phyloP scores from a whole-genome alignment of 2,797 vertebrate genomes.

The Hippopotamyrus pictus region DNA sequence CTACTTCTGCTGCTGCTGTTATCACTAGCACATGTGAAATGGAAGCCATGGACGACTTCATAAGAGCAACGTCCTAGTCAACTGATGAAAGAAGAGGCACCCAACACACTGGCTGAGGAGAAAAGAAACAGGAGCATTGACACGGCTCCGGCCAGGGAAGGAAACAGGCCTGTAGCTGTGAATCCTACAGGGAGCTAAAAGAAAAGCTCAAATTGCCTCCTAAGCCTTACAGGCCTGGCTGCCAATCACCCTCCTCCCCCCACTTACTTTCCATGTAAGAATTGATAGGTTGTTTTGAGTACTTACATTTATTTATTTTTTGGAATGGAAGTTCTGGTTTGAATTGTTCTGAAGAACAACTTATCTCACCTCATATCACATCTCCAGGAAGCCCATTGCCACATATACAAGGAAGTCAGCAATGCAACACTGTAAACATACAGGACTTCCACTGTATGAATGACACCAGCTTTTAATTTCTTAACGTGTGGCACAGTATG shows the following conservation, averaged over 20 bases:
- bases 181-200: slow-evolving; percentile 42
- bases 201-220: slow-evolving; percentile 49
- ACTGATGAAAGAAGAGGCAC: slow-evolving; percentile 25
- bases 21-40: neutral
- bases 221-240: slow-evolving; percentile 45
- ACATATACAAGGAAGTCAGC: neutral
- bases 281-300: neutral
- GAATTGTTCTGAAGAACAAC: neutral
- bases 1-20: neutral
- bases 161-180: slow-evolving; percentile 43
- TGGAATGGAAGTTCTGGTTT: neutral
- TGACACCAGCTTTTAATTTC: neutral
- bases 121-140: slow-evolving; percentile 55
- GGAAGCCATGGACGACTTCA: neutral
- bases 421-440: neutral
- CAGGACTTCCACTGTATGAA: neutral
- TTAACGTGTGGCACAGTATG: no score
- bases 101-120: slow-evolving; percentile 44
- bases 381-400: neutral
- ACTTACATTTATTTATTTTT: neutral
- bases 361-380: neutral
- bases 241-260: slow-evolving; percentile 32
- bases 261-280: slow-evolving; percentile 3
- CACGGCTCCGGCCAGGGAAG: slow-evolving; percentile 48
- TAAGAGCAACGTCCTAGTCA: neutral